Conservation (phyloP, 2,888 invertebrate species). For the Hoplodrina ambigua region DNA sequence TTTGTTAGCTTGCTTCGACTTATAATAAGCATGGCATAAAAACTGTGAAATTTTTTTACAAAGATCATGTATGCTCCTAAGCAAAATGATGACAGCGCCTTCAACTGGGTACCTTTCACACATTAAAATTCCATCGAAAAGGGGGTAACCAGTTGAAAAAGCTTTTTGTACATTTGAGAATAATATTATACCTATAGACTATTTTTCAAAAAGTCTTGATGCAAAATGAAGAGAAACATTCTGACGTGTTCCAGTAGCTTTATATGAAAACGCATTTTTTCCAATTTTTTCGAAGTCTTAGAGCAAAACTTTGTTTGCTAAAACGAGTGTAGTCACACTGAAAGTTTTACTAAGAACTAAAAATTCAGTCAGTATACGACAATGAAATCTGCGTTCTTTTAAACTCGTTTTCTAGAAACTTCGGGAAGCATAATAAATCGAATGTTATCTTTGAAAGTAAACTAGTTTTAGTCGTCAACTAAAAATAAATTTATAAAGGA, state of each 20-base stretch:
- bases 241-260: background rate
- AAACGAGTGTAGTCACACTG: conserved; percentile 17
- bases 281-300: background rate
- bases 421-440: background rate
- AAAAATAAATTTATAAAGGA: too few species aligned
- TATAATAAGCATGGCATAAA: too few species aligned
- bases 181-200: background rate
- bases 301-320: conserved; percentile 22
- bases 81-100: too few species aligned
- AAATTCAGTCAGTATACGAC: conserved; percentile 7
- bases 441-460: background rate
- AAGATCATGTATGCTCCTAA: too few species aligned
- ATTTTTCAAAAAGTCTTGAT: background rate
- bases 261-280: conserved; percentile 16
- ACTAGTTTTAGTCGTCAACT: too few species aligned
- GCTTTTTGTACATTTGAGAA: too few species aligned
- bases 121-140: too few species aligned
- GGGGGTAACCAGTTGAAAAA: too few species aligned
- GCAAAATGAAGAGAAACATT: background rate
- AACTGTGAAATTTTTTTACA: too few species aligned
- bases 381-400: background rate
- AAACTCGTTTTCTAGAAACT: conserved; percentile 7
- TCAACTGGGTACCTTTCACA: too few species aligned
- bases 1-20: too few species aligned
- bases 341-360: conserved; percentile 23